These are phyloP conservation scores for Luperina testacea DNA, from an alignment of 2,888 invertebrate species.

Conservation along the genomic window DNA sequence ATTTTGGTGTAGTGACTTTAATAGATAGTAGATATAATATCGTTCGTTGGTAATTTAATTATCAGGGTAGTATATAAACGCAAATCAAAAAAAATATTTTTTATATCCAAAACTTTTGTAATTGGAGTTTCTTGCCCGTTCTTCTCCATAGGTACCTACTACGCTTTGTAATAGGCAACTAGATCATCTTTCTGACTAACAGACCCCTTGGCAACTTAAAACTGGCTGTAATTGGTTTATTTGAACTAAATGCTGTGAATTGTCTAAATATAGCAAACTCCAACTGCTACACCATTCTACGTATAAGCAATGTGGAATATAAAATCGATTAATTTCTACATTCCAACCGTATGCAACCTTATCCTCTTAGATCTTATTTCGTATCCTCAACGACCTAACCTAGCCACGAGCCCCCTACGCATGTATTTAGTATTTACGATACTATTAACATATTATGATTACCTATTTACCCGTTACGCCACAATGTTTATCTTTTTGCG, in stretches of 20 bases:
- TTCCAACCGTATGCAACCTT: background rate
- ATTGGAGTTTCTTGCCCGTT: too few relatives aligned
- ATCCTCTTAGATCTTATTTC: constrained; percentile 17
- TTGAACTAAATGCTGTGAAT: too few relatives aligned
- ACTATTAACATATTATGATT: constrained; percentile 8
- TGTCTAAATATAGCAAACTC: too few relatives aligned
- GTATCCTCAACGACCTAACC: background rate
- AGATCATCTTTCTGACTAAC: too few relatives aligned
- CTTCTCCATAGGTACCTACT: too few relatives aligned
- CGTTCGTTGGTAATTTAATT: background rate
- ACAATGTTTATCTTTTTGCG: constrained; percentile 45
- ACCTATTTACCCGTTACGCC: constrained; percentile 3
- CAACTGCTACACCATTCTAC: background rate
- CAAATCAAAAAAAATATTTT: too few relatives aligned
- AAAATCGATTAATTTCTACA: background rate
- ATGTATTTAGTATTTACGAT: constrained; percentile 30
- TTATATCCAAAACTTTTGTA: too few relatives aligned
- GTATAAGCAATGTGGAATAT: background rate
- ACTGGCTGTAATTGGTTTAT: too few relatives aligned
- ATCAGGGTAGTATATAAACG: too few relatives aligned
- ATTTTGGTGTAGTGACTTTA: constrained; percentile 10
- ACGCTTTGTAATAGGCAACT: too few relatives aligned
- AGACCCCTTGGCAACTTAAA: too few relatives aligned
- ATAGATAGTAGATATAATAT: background rate
- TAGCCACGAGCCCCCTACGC: background rate